phyloP scores from a whole-genome alignment of 1,140 invertebrate genomes.

The Drosophila repleta region DNA sequence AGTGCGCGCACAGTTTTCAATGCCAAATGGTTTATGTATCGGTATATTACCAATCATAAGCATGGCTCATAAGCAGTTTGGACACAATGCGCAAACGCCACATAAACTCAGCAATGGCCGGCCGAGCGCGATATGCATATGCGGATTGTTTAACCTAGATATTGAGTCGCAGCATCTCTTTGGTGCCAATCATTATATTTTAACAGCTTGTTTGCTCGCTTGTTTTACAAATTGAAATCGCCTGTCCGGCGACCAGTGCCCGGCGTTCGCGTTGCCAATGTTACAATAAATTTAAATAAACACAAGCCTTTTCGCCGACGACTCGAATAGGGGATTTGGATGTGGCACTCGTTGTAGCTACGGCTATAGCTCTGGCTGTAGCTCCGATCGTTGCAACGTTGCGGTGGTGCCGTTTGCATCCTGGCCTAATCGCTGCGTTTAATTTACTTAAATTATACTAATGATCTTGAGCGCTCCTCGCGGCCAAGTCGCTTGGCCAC shows the following conservation, averaged over 20 bases:
- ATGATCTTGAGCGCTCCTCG: conserved; percentile 71
- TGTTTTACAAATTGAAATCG: conserved; percentile 83
- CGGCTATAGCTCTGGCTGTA: conserved; percentile 3
- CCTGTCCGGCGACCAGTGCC: conserved; percentile 18
- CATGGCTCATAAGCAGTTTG: conserved; percentile 48
- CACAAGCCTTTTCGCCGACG: conserved; percentile 69
- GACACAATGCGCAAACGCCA: conserved; percentile 70
- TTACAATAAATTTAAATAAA: conserved; percentile 83
- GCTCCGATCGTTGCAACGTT: conserved; percentile 22
- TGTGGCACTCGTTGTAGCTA: conserved; percentile 1
- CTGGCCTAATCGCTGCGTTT: conserved; percentile 83
- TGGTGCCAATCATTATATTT: conserved; percentile 81
- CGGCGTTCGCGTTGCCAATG: conserved; percentile 52
- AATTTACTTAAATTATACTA: conserved; percentile 84
- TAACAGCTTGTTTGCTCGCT: conserved; percentile 82
- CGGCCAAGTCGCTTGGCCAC: conserved; percentile 40
- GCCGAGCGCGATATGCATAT: conserved; percentile 69
- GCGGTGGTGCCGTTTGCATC: conserved; percentile 56
- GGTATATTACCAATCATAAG: conserved; percentile 73
- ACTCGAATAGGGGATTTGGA: conserved; percentile 7
- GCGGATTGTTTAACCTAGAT: conserved; percentile 72
- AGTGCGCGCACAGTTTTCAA: conserved; percentile 59
- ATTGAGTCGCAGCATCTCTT: conserved; percentile 7
- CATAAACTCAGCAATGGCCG: conserved; percentile 66
- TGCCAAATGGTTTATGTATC: conserved; percentile 79